A percentile compares a stretch with the other conserved stretches of the same genome.
Evolutionary conservation across 2,888 invertebrate species (phyloP).

Genomic region (Notocelia uddmanniana): DNA sequence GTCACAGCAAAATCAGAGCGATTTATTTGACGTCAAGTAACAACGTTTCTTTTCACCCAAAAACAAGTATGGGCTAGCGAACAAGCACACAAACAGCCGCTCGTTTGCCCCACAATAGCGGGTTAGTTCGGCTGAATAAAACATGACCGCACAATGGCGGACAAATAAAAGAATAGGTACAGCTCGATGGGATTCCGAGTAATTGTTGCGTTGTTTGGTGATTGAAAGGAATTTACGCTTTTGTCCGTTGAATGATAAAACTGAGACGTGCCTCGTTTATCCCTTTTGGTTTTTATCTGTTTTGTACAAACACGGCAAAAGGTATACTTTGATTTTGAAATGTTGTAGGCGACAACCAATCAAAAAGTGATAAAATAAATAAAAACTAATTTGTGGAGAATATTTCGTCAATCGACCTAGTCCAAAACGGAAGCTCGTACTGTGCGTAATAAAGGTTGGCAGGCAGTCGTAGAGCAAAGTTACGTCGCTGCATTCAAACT

Average conservation of each 20-base stretch:
- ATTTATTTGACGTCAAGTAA: conserved; percentile 1
- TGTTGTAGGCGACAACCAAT: background rate
- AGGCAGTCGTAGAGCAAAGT: too few relatives aligned
- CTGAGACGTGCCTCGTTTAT: conserved; percentile 5
- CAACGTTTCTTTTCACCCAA: conserved; percentile 26
- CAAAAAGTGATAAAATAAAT: too few relatives aligned
- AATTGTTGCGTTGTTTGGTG: conserved; percentile 44
- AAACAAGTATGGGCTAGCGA: conserved; percentile 22
- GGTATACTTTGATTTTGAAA: background rate
- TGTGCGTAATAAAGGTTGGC: too few relatives aligned
- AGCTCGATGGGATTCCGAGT: conserved; percentile 43
- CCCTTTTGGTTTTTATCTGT: conserved; percentile 7
- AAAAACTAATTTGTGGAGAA: too few relatives aligned
- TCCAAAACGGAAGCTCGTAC: too few relatives aligned
- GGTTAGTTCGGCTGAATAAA: conserved; percentile 43
- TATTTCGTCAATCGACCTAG: too few relatives aligned
- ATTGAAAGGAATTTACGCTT: conserved; percentile 43
- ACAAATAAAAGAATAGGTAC: conserved; percentile 40
- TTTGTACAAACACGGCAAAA: conserved; percentile 5
- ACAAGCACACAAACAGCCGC: conserved; percentile 37
- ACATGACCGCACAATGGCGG: conserved; percentile 42
- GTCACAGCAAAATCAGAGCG: background rate
- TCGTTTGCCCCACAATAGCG: conserved; percentile 33
- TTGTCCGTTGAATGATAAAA: conserved; percentile 38
- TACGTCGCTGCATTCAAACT: too few relatives aligned